Evolutionary conservation across 2,888 invertebrate genomes (phyloP).

Genomic region (Drosophila quinaria): DNA sequence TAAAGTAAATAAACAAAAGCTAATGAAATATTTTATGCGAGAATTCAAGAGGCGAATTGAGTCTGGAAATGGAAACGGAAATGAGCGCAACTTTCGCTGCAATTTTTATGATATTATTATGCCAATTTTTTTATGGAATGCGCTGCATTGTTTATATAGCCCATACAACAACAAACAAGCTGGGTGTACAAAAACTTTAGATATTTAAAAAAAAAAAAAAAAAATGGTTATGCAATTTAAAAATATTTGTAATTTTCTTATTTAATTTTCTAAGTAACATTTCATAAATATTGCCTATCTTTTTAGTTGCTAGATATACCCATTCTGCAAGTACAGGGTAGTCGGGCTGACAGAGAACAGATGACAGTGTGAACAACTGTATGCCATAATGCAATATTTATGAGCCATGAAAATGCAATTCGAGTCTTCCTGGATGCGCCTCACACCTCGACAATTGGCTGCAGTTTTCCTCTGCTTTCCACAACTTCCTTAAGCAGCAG

Average conservation of each 20-base stretch:
- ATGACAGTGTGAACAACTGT: conserved; percentile 35
- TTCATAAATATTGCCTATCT: no score
- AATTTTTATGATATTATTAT: conserved; percentile 39
- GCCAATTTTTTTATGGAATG: conserved; percentile 41
- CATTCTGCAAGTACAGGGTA: not conserved
- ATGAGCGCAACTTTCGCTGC: conserved; percentile 39
- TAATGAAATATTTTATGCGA: conserved; percentile 35
- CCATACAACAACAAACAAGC: not conserved
- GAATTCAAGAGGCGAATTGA: conserved; percentile 22
- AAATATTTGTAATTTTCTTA: not conserved
- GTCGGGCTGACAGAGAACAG: conserved; percentile 19
- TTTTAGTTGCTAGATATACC: not conserved
- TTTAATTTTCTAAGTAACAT: no score
- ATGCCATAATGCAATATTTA: conserved; percentile 65
- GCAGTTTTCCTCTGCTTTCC: conserved; percentile 31
- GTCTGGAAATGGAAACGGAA: conserved; percentile 10
- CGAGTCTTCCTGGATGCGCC: conserved; percentile 49
- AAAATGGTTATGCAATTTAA: not conserved
- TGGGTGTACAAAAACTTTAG: not conserved
- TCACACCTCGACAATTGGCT: conserved; percentile 48
- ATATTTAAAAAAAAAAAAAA: no score
- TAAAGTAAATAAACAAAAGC: conserved; percentile 56
- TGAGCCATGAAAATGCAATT: conserved; percentile 77
- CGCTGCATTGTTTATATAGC: conserved; percentile 9
- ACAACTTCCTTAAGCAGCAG: conserved; percentile 67